phyloP scores from a whole-genome alignment of 1,140 invertebrate species.

The Amphibalanus amphitrite region DNA sequence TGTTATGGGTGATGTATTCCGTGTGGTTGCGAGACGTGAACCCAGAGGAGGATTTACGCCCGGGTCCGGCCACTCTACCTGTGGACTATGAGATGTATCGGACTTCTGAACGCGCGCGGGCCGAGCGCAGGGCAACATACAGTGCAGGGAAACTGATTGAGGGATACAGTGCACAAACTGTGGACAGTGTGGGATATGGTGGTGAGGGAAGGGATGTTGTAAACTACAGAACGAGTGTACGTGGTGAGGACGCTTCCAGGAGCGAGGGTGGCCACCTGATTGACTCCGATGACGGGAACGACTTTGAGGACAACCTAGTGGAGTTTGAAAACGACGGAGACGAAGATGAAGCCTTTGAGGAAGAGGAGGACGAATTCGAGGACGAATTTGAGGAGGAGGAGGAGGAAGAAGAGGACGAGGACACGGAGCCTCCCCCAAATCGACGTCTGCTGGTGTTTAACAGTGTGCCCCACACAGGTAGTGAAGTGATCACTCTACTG shows the following conservation, averaged over 20 bases:
- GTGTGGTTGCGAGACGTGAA: neutral
- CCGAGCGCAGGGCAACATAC: too few relatives aligned
- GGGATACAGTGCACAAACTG: neutral
- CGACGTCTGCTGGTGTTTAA: constrained; percentile 39
- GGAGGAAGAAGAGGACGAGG: neutral
- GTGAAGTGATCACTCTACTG: constrained; percentile 43
- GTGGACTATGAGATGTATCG: neutral
- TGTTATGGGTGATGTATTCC: neutral
- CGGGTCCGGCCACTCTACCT: neutral
- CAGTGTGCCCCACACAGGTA: constrained; percentile 41
- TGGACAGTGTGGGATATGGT: too few relatives aligned
- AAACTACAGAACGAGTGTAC: neutral
- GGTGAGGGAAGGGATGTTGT: too few relatives aligned
- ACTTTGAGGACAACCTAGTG: neutral
- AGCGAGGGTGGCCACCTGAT: neutral
- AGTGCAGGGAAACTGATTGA: neutral
- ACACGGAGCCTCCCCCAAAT: neutral
- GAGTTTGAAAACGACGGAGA: neutral
- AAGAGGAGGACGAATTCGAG: neutral
- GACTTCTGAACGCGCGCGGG: too few relatives aligned
- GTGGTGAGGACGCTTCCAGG: neutral
- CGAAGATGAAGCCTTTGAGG: too few relatives aligned
- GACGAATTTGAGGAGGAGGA: neutral
- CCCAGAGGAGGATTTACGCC: neutral
- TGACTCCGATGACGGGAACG: neutral